Evolutionary conservation across 1,140 invertebrate species (phyloP).

Genomic region (Rhynchophorus ferrugineus): DNA sequence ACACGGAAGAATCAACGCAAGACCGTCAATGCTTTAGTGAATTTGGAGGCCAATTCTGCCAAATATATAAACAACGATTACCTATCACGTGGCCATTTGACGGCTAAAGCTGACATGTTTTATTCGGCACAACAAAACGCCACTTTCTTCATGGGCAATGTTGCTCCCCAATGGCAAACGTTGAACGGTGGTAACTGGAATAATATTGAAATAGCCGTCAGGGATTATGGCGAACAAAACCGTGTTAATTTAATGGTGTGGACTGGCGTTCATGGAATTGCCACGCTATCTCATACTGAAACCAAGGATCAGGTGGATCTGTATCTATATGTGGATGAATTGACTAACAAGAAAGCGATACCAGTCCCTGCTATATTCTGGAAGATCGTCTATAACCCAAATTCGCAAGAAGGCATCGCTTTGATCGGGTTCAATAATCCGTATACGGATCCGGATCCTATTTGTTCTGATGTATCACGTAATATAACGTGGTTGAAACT

Average conservation of each 20-base stretch:
- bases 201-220: constrained; percentile 40
- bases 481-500: constrained; percentile 48
- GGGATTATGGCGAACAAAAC: constrained; percentile 36
- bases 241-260: constrained; percentile 43
- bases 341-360: constrained; percentile 39
- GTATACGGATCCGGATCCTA: constrained; percentile 43
- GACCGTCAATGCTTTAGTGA: constrained; percentile 32
- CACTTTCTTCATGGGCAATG: constrained; percentile 46
- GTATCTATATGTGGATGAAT: constrained; percentile 44
- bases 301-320: constrained; percentile 34
- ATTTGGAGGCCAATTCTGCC: constrained; percentile 28
- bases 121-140: constrained; percentile 53
- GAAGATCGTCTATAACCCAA: constrained; percentile 53
- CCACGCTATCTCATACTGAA: constrained; percentile 43
- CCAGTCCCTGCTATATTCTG: constrained; percentile 52
- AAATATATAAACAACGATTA: constrained; percentile 46
- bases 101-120: constrained; percentile 57
- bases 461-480: constrained; percentile 50
- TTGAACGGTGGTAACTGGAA: constrained; percentile 53
- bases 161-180: constrained; percentile 49
- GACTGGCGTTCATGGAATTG: constrained; percentile 49
- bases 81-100: constrained; percentile 57
- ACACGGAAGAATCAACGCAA: constrained; percentile 28
- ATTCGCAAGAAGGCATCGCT: constrained; percentile 45
- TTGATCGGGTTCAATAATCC: constrained; percentile 59